Evolutionary conservation across 2,113 vertebrate genomes (phyloP).

Genomic region (Seriola aureovittata): DNA sequence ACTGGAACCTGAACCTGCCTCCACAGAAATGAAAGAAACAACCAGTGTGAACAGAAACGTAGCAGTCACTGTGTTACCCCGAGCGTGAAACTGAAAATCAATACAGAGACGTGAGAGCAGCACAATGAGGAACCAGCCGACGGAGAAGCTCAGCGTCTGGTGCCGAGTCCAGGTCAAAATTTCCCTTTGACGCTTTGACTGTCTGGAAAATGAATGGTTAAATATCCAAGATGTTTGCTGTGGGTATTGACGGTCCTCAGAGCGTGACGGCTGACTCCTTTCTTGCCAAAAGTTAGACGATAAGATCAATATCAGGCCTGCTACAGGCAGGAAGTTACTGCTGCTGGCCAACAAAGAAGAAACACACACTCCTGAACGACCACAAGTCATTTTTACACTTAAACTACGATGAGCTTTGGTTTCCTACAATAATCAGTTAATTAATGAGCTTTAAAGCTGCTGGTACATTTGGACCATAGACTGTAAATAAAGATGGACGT

Average conservation of each 20-base stretch:
- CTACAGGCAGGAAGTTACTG: no score
- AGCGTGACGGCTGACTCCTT: not conserved
- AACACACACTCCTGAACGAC: no score
- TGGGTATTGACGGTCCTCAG: not conserved
- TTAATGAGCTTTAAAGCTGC: no score
- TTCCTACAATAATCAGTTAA: no score
- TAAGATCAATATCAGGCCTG: not conserved
- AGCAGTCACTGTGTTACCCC: not conserved
- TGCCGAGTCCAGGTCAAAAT: not conserved
- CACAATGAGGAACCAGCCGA: conserved; percentile 3
- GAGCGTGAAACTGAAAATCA: not conserved
- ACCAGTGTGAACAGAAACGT: not conserved
- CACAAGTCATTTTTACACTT: no score
- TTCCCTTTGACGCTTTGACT: not conserved
- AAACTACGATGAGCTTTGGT: no score
- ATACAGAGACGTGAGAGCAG: not conserved
- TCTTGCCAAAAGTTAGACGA: not conserved
- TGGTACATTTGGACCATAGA: no score
- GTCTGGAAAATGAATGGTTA: not conserved
- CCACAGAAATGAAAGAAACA: not conserved
- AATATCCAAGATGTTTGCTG: not conserved
- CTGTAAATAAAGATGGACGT: not conserved
- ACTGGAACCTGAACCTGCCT: not conserved
- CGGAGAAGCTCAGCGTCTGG: not conserved
- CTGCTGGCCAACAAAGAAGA: no score